Evolutionary conservation across 2,113 vertebrate species (phyloP).

Genomic region (Meriones unguiculatus): DNA sequence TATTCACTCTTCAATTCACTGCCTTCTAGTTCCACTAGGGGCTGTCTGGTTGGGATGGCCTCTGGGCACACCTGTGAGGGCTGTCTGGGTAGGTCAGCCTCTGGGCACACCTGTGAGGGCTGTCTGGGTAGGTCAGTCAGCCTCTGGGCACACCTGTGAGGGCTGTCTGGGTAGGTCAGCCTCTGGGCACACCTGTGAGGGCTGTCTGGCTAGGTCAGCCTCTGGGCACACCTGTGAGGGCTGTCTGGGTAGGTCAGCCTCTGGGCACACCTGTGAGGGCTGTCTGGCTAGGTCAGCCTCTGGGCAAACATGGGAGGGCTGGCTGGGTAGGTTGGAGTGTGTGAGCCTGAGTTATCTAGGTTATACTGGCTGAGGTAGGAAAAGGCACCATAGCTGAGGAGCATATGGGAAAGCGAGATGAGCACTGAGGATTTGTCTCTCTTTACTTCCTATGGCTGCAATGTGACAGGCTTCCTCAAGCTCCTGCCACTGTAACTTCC

Average conservation of each 20-base stretch:
- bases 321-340: not conserved
- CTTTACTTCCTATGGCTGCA: not conserved
- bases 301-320: not conserved
- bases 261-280: not conserved
- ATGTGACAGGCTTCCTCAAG: not conserved
- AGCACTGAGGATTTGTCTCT: no score
- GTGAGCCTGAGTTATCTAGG: not conserved
- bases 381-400: not conserved
- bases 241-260: no score
- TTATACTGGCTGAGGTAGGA: not conserved
- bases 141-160: not conserved
- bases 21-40: not conserved
- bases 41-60: not conserved
- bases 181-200: not conserved
- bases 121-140: not conserved
- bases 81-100: no score
- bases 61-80: not conserved
- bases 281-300: not conserved
- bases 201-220: not conserved
- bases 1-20: not conserved
- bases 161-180: not conserved
- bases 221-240: not conserved
- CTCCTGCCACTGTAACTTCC: not conserved
- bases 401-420: not conserved
- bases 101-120: no score